These are phyloP conservation scores for Cloeon dipterum DNA, from an alignment of 2,888 invertebrate genomes.

Conservation along the genomic window DNA sequence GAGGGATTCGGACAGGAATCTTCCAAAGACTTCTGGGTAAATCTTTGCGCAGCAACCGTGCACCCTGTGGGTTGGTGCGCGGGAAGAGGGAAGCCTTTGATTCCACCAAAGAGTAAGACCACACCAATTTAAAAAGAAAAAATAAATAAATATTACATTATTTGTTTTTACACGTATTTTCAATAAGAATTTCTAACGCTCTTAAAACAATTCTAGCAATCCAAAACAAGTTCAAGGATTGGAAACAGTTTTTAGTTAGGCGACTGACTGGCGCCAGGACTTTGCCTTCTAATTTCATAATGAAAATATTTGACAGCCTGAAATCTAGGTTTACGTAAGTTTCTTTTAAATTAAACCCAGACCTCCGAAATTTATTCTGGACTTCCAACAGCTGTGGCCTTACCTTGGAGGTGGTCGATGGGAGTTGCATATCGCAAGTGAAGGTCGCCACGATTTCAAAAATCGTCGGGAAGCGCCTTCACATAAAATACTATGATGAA, in stretches of 20 bases:
- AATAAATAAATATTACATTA: background rate
- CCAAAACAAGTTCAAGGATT: conserved; percentile 80
- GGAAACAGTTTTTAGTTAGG: conserved; percentile 87
- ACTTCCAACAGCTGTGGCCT: conserved; percentile 40
- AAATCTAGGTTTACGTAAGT: conserved; percentile 44
- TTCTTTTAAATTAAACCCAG: background rate
- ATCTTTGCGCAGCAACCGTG: conserved; percentile 80
- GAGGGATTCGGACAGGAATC: conserved; percentile 82
- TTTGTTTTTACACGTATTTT: background rate
- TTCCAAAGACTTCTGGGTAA: conserved; percentile 90
- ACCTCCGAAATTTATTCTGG: too few relatives aligned
- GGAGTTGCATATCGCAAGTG: conserved; percentile 83
- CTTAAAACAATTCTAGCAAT: conserved; percentile 30
- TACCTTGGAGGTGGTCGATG: conserved; percentile 85
- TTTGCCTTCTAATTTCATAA: conserved; percentile 76
- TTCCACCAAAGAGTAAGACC: conserved; percentile 60
- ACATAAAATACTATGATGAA: conserved; percentile 72
- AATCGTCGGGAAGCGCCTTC: conserved; percentile 77
- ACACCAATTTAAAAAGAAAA: background rate
- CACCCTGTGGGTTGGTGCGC: conserved; percentile 98
- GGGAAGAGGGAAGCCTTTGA: conserved; percentile 78
- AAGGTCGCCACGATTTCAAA: conserved; percentile 74
- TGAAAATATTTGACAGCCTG: conserved; percentile 63
- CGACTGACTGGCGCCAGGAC: conserved; percentile 87
- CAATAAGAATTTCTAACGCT: background rate